Evolutionary conservation across 2,113 vertebrate genomes (phyloP).

Genomic region (Centropristis striata): DNA sequence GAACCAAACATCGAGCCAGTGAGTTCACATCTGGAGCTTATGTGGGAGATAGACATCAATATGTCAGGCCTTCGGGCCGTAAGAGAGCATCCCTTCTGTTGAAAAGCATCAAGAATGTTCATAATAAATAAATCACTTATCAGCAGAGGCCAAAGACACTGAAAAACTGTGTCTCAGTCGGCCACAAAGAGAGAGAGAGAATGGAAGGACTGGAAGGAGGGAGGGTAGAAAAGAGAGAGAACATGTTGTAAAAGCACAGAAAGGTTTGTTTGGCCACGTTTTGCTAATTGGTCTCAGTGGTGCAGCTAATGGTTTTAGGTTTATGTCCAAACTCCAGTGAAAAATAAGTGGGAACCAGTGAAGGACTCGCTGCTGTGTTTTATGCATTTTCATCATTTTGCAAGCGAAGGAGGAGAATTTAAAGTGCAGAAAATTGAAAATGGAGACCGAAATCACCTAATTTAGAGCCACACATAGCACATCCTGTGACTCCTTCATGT

Average conservation of each 20-base stretch:
- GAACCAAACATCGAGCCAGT: constrained; percentile 40
- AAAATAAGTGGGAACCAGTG: constrained; percentile 60
- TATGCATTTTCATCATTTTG: constrained; percentile 61
- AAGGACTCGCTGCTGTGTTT: constrained; percentile 32
- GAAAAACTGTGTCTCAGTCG: constrained; percentile 9
- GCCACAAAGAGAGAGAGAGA: background rate
- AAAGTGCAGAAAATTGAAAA: constrained; percentile 38
- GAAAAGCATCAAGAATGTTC: constrained; percentile 36
- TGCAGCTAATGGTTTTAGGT: constrained; percentile 75
- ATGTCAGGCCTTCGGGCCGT: constrained; percentile 29
- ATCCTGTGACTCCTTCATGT: constrained; percentile 40
- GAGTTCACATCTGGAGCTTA: constrained; percentile 69
- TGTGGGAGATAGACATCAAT: constrained; percentile 48
- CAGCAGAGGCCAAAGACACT: constrained; percentile 20
- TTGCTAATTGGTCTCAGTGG: constrained; percentile 73
- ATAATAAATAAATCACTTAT: constrained; percentile 42
- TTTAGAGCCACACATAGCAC: constrained; percentile 47
- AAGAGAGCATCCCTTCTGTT: constrained; percentile 35
- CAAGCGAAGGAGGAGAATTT: constrained; percentile 26
- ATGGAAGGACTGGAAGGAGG: background rate
- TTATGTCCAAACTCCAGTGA: constrained; percentile 52
- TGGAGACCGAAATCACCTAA: constrained; percentile 59
- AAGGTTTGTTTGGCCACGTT: constrained; percentile 65
- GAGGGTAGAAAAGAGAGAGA: constrained; percentile 21
- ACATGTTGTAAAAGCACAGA: constrained; percentile 46